These are phyloP conservation scores for Mycalesis mineus DNA, from an alignment of 2,888 invertebrate species.

Conservation along the genomic window DNA sequence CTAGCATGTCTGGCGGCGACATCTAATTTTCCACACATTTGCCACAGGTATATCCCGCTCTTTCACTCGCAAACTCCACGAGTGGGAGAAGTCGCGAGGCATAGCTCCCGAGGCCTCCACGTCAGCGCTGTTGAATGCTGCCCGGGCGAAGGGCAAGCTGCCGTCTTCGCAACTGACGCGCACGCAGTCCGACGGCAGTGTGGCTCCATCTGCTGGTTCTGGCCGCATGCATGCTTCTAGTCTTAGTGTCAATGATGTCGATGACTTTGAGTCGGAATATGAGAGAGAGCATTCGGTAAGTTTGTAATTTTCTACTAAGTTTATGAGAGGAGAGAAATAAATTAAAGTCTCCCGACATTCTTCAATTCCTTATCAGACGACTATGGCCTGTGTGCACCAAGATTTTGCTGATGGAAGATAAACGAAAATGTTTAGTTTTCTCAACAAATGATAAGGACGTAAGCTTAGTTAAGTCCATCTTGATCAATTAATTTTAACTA, in stretches of 20 bases:
- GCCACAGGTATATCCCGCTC: slow-evolving; percentile 87
- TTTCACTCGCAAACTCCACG: slow-evolving; percentile 92
- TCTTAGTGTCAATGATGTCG: slow-evolving; percentile 84
- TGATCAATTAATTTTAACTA: too few relatives aligned
- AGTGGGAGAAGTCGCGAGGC: slow-evolving; percentile 94
- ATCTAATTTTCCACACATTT: too few relatives aligned
- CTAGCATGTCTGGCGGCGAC: too few relatives aligned
- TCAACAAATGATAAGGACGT: too few relatives aligned
- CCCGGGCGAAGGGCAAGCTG: slow-evolving; percentile 49
- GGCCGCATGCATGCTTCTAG: slow-evolving; percentile 84
- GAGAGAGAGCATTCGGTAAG: slow-evolving; percentile 71
- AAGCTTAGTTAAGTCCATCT: too few relatives aligned
- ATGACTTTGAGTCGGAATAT: slow-evolving; percentile 78
- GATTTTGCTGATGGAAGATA: too few relatives aligned
- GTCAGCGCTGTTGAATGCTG: slow-evolving; percentile 83
- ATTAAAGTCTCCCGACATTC: too few relatives aligned
- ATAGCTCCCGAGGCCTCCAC: slow-evolving; percentile 92
- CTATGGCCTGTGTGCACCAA: too few relatives aligned
- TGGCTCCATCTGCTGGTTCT: slow-evolving; percentile 78
- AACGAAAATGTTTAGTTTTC: too few relatives aligned
- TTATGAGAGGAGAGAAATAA: too few relatives aligned
- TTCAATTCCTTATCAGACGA: too few relatives aligned
- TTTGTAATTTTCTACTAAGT: too few relatives aligned
- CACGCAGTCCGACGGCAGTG: slow-evolving; percentile 87
- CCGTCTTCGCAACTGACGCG: slow-evolving; percentile 77